Evolutionary conservation across 2,797 vertebrate species (phyloP).

Genomic region (Sebastes kiyomatsui): DNA sequence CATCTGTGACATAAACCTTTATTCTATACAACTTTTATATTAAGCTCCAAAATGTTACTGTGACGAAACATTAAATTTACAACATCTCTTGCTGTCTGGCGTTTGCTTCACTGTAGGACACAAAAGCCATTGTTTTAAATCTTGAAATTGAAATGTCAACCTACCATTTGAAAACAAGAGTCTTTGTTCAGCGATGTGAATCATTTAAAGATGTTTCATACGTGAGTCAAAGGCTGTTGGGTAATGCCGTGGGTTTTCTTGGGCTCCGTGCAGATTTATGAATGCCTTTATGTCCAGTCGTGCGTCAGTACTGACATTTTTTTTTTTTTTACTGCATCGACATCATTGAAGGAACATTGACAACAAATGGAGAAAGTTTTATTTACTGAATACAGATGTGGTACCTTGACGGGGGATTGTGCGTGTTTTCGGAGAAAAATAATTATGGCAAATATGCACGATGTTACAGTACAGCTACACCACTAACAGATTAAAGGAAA

Average conservation of each 20-base stretch:
- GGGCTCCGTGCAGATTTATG: constrained; percentile 13
- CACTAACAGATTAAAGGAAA: neutral
- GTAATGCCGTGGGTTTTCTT: constrained; percentile 50
- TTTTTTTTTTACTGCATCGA: constrained; percentile 22
- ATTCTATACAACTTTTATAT: neutral
- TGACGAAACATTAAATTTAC: neutral
- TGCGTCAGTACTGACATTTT: constrained; percentile 24
- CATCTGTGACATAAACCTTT: constrained; percentile 10
- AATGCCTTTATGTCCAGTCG: constrained; percentile 22
- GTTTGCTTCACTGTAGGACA: constrained; percentile 23
- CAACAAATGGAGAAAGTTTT: constrained; percentile 16
- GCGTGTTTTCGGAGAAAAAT: neutral
- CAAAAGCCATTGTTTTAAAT: constrained; percentile 33
- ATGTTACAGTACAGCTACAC: neutral
- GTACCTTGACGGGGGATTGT: neutral
- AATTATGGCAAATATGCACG: neutral
- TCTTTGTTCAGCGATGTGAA: constrained; percentile 56
- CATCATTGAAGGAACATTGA: constrained; percentile 6
- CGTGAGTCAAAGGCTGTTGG: constrained; percentile 44
- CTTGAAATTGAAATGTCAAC: constrained; percentile 21
- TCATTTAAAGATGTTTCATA: constrained; percentile 61
- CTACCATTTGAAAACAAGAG: constrained; percentile 42
- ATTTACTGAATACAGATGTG: constrained; percentile 18
- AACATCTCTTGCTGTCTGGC: neutral
- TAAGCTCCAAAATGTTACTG: neutral